phyloP scores from a whole-genome alignment of 2,113 vertebrate genomes.

The Psittacara wagleri region DNA sequence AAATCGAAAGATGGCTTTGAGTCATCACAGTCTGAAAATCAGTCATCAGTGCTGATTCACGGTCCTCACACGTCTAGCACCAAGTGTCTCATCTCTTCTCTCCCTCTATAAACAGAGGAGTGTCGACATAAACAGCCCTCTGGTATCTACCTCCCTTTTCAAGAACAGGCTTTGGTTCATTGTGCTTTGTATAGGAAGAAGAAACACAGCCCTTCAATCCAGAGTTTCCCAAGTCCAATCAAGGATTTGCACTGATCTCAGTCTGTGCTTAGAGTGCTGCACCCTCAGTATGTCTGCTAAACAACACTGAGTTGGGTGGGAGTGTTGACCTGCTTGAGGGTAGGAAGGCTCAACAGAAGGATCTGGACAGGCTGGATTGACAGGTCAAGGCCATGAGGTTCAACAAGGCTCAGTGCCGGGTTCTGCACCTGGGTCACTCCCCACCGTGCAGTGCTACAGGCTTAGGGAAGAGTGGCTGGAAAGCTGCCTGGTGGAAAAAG shows the following conservation, averaged over 20 bases:
- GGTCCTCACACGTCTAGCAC: accelerated
- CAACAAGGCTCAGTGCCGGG: not conserved
- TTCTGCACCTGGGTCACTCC: not conserved
- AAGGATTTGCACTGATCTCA: not conserved
- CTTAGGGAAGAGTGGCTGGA: not conserved
- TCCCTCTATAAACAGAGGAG: not conserved
- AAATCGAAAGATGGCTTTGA: not conserved
- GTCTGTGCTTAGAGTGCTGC: not conserved
- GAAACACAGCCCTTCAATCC: not conserved
- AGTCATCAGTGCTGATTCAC: not conserved
- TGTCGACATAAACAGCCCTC: not conserved
- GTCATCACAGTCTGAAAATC: not conserved
- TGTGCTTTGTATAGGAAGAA: not conserved
- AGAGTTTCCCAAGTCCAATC: not conserved
- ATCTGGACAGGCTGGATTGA: not conserved
- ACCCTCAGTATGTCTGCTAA: not conserved
- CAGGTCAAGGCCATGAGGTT: not conserved
- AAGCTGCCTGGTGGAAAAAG: not conserved
- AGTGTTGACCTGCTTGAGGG: not conserved
- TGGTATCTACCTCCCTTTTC: not conserved
- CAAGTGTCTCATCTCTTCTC: not conserved
- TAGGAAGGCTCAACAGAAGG: not conserved
- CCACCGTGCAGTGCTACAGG: not conserved
- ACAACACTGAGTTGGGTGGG: not conserved
- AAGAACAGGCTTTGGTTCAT: not conserved